A percentile compares a stretch with the other conserved stretches of the same genome.
Conservation (phyloP, 2,113 vertebrate species). For the Oncorhynchus masou region DNA sequence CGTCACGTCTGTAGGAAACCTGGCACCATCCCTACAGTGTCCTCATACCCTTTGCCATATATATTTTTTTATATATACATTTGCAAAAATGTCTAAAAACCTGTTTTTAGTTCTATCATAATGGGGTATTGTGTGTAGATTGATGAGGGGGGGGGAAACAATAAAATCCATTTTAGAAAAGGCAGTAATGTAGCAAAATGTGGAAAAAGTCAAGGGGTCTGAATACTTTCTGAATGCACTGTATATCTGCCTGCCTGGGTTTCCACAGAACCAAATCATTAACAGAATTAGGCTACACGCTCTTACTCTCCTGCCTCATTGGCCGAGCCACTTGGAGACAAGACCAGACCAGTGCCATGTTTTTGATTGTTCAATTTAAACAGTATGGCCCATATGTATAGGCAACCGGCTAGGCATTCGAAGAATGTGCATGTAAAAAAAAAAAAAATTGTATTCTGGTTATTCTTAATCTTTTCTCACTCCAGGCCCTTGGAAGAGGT, state of each 20-base stretch:
- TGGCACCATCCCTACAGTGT: too few species aligned
- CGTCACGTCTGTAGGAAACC: too few species aligned
- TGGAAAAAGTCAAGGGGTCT: too few species aligned
- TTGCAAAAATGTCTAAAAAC: too few species aligned
- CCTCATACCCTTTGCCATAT: too few species aligned
- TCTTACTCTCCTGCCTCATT: slow-evolving; percentile 25
- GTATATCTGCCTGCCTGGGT: slow-evolving; percentile 34
- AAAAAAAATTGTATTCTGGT: slow-evolving; percentile 16
- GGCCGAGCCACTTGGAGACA: slow-evolving; percentile 20
- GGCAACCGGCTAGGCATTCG: slow-evolving; percentile 11
- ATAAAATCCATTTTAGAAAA: too few species aligned
- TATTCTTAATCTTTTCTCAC: slow-evolving; percentile 41
- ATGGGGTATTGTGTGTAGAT: too few species aligned
- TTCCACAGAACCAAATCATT: slow-evolving; percentile 54
- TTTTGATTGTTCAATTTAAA: slow-evolving; percentile 36
- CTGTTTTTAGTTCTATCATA: too few species aligned
- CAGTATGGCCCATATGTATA: slow-evolving; percentile 20
- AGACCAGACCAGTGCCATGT: slow-evolving; percentile 27
- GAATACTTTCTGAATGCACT: too few species aligned
- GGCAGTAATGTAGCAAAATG: too few species aligned
- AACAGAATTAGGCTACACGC: slow-evolving; percentile 38
- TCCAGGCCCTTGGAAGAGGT: slow-evolving; percentile 36
- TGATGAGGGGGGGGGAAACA: too few species aligned
- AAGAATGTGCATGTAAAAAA: slow-evolving; percentile 28
- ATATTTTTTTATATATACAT: too few species aligned